Evolutionary conservation across 2,888 invertebrate genomes (phyloP).

Genomic region (Idaea straminata): DNA sequence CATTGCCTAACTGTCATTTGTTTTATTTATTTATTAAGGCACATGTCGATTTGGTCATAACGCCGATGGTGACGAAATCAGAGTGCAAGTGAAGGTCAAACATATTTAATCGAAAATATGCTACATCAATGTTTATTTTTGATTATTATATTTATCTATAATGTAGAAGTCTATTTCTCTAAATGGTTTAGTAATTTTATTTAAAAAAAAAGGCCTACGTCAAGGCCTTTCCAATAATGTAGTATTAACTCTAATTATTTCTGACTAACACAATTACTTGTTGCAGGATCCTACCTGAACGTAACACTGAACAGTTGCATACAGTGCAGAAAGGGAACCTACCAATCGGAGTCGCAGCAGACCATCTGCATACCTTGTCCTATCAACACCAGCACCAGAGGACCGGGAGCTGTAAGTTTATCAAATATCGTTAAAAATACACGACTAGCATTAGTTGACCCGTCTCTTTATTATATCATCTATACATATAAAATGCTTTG

Average conservation of each 20-base stretch:
- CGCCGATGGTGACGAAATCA: no score
- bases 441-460: background rate
- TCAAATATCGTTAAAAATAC: background rate
- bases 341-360: conserved; percentile 94
- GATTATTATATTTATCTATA: no score
- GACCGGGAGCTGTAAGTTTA: conserved; percentile 86
- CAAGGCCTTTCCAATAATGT: background rate
- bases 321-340: conserved; percentile 93
- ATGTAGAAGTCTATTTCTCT: no score
- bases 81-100: no score
- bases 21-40: no score
- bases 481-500: no score
- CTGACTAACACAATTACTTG: conserved; percentile 10
- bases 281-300: conserved; percentile 89
- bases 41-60: no score
- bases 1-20: no score
- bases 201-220: no score
- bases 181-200: no score
- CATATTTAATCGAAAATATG: no score
- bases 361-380: conserved; percentile 93
- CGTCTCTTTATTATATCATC: background rate
- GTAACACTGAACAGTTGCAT: conserved; percentile 92
- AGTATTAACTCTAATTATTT: background rate
- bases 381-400: conserved; percentile 93
- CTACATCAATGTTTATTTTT: no score